Base-by-base conservation (phyloP, 2,113 vertebrate genomes). In the Anolis sagrei region DNA sequence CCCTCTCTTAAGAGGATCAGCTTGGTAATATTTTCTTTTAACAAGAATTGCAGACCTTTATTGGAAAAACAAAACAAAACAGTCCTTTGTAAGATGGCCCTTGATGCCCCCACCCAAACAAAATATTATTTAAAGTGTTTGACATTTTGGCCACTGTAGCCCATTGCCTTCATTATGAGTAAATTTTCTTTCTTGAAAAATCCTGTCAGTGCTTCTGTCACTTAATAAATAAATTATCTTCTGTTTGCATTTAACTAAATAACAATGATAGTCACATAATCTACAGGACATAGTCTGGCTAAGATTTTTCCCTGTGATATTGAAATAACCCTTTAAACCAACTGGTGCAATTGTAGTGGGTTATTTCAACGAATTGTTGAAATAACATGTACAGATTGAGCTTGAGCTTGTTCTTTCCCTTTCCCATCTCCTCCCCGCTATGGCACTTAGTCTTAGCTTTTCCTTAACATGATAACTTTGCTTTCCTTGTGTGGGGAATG, bases 161-260 rank as follows among this genome's bases (percentile, higher is more conserved):
- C 14, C 11, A 58, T 18, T 72, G 5, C 29, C 5, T 27, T 66
- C 25, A 7, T 8, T 66, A 66, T 66, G 8, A 7, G 7, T 7
- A 66, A 8, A 27, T 66, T 7, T 21, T 69, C n/a, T 69, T n/a
- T 29, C 13, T n/a, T n/a, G 29, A 68, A 68, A 68, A 68, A 14
- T 9, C 9, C 10, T 54, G 51, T 54, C 51, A 54, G 3, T 10
- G 16, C 16, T 54, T 54, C 19, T 61, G 11, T 23, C 51, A 78
- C n/a, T 78, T 78, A 54, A 78, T 78, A 78, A 78, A 61, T 10
- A n/a, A n/a, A n/a, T n/a, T 32, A 78, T 61, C 58, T 78, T 78
- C 49, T 61, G 34, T 2, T 34, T 58, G 34, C 58, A 36, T 14
- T 21, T 78, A 34, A 36, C 51, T 36, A 61, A 78, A 78, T 36